A percentile compares a stretch with the other conserved stretches of the same genome.
phyloP scores from a whole-genome alignment of 2,888 invertebrate species.

The Creontiades dilutus region DNA sequence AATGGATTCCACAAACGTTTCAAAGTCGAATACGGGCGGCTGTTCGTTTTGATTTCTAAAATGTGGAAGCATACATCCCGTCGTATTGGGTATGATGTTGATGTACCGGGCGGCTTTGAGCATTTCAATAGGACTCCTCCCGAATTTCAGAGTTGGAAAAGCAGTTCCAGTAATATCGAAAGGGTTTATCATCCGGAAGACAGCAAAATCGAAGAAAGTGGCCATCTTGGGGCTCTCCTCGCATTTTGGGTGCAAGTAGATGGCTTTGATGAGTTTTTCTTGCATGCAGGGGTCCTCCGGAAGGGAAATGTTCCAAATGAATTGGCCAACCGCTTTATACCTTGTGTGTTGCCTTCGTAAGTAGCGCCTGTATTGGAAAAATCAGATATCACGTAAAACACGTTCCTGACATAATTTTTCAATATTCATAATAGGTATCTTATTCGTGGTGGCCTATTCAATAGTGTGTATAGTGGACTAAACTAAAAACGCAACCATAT shows the following conservation, averaged over 20 bases:
- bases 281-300: constrained; percentile 2
- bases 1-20: background rate
- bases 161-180: background rate
- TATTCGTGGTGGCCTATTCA: too few species aligned
- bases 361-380: background rate
- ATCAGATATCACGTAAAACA: too few species aligned
- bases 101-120: background rate
- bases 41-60: background rate
- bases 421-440: too few species aligned
- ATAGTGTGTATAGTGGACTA: too few species aligned
- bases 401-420: too few species aligned
- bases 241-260: background rate
- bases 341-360: background rate
- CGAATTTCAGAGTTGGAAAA: background rate
- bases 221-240: background rate
- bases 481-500: too few species aligned
- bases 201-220: constrained; percentile 33
- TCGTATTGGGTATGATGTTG: background rate
- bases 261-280: background rate
- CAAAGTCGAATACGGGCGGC: background rate
- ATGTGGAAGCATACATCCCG: background rate
- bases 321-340: background rate
- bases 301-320: constrained; percentile 10
- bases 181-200: background rate
- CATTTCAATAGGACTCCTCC: background rate